Evolutionary conservation across 2,797 vertebrate species (phyloP).

Genomic region (Poliocrania exsul): DNA sequence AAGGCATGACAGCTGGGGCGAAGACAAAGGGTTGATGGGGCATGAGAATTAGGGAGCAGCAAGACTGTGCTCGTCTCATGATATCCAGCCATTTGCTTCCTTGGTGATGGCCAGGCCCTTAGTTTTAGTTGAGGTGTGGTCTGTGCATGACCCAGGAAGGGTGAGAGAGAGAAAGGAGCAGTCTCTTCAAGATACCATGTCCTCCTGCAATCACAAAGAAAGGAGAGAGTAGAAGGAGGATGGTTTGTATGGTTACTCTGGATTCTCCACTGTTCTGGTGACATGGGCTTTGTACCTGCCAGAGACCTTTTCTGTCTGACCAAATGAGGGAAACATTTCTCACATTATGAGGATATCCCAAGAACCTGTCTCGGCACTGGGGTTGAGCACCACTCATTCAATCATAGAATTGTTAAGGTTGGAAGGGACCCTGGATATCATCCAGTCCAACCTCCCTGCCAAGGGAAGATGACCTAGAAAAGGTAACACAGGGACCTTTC

Average conservation of each 20-base stretch:
- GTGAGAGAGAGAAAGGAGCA: neutral
- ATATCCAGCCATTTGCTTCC: neutral
- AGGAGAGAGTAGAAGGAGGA: neutral
- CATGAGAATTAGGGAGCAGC: neutral
- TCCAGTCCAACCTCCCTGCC: neutral
- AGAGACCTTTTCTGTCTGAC: neutral
- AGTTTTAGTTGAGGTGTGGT: neutral
- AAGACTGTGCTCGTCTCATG: neutral
- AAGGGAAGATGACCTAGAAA: neutral
- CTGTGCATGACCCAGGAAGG: neutral
- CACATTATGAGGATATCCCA: neutral
- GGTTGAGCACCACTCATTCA: neutral
- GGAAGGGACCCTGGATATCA: neutral
- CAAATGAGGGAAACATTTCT: neutral
- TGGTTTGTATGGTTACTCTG: neutral
- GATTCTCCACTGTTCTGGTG: neutral
- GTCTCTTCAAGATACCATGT: neutral
- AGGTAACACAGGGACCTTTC: neutral
- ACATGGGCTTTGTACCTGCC: neutral
- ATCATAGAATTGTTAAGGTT: neutral
- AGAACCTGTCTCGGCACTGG: rapidly evolving
- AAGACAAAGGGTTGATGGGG: neutral
- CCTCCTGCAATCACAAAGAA: neutral
- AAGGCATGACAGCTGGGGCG: neutral
- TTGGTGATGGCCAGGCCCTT: neutral